A percentile compares a stretch with the other conserved stretches of the same genome.
Conservation (phyloP, 2,888 invertebrate species). For the Balanococcus diminutus region DNA sequence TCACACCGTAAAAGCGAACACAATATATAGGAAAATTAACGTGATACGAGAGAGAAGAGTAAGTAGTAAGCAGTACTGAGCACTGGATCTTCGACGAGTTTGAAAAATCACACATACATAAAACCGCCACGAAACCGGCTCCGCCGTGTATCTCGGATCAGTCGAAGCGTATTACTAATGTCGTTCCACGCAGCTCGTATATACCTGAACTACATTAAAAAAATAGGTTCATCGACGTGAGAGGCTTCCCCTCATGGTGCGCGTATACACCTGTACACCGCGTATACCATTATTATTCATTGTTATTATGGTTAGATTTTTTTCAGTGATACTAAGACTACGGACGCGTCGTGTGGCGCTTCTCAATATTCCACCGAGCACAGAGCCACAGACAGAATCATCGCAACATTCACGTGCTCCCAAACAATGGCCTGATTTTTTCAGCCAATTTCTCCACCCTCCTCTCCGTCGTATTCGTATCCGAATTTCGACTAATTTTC, state of each 20-base stretch:
- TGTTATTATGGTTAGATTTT: conserved; percentile 18
- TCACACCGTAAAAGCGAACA: no score
- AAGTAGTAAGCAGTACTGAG: no score
- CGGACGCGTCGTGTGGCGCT: neutral
- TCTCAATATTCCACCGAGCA: neutral
- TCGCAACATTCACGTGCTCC: neutral
- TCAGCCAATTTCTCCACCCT: neutral
- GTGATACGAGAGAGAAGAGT: no score
- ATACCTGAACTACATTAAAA: conserved; percentile 42
- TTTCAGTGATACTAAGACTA: conserved; percentile 36
- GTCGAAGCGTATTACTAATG: neutral
- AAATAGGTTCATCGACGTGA: conserved; percentile 35
- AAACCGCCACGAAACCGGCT: neutral
- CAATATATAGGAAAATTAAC: no score
- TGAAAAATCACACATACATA: conserved; percentile 6
- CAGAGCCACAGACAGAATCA: neutral
- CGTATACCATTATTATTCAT: conserved; percentile 45
- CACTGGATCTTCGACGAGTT: neutral
- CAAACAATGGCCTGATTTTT: neutral
- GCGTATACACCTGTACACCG: conserved; percentile 30
- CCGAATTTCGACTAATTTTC: neutral
- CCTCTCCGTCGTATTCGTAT: no score
- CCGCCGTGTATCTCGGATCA: conserved; percentile 7
- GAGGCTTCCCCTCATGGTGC: neutral
- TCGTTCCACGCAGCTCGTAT: conserved; percentile 21